phyloP scores from a whole-genome alignment of 2,888 invertebrate genomes.

The Aelia acuminata region DNA sequence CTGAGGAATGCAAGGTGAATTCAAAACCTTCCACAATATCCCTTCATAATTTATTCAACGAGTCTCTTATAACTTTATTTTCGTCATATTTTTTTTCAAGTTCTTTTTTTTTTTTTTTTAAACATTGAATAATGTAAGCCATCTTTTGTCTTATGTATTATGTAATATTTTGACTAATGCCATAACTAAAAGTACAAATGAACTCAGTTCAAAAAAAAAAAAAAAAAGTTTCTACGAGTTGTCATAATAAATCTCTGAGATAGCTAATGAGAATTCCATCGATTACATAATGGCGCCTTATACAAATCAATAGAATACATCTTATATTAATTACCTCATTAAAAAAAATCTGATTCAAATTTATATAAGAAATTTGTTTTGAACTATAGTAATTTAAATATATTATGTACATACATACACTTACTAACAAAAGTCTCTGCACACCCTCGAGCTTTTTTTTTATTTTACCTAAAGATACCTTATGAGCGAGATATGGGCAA shows the following conservation, averaged over 20 bases:
- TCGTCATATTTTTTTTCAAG: too few relatives aligned
- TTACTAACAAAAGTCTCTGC: too few relatives aligned
- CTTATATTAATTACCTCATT: too few relatives aligned
- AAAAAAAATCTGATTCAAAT: too few relatives aligned
- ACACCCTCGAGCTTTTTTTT: too few relatives aligned
- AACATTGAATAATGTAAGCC: background rate
- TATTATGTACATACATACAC: too few relatives aligned
- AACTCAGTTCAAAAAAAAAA: background rate
- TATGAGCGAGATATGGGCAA: too few relatives aligned
- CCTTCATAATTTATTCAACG: background rate
- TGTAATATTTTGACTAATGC: background rate
- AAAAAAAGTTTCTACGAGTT: background rate
- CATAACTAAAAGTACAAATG: background rate
- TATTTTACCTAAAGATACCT: too few relatives aligned
- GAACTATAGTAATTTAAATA: too few relatives aligned
- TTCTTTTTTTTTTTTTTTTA: background rate
- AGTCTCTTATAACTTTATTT: background rate
- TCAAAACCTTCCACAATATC: constrained; percentile 10
- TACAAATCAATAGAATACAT: too few relatives aligned
- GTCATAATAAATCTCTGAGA: background rate
- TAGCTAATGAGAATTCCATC: background rate
- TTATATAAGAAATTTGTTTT: too few relatives aligned
- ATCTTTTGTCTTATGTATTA: constrained; percentile 5
- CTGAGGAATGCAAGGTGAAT: constrained; percentile 17
- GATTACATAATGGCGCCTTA: background rate